These are phyloP conservation scores for Chloroceryle aenea DNA, from an alignment of 2,113 vertebrate species.

Conservation along the genomic window DNA sequence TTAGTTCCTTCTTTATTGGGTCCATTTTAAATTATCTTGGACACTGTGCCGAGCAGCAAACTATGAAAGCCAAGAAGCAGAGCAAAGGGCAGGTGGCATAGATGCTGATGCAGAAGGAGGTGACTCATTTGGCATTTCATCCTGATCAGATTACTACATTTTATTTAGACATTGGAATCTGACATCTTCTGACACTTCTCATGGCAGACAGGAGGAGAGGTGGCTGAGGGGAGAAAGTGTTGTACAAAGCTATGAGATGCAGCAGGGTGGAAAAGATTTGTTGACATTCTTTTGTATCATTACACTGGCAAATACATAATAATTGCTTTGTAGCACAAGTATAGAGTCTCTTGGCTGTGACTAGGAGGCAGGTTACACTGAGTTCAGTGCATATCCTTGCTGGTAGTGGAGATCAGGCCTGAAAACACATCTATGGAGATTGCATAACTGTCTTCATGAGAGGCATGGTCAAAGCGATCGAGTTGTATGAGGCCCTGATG, in stretches of 20 bases:
- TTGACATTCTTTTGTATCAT: not conserved
- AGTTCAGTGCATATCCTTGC: not conserved
- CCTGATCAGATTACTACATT: conserved; percentile 61
- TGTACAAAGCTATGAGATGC: not conserved
- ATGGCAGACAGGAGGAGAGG: not conserved
- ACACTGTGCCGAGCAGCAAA: not conserved
- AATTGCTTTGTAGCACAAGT: not conserved
- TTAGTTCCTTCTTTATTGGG: conserved; percentile 20
- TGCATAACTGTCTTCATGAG: not conserved
- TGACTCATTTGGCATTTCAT: conserved; percentile 70
- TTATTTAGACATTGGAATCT: conserved; percentile 53
- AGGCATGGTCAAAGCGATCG: not conserved
- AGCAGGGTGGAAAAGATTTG: not conserved
- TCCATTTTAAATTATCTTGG: conserved; percentile 28
- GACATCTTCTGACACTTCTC: conserved; percentile 6
- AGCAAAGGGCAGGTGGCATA: conserved; percentile 56
- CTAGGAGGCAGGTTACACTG: not conserved
- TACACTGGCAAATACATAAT: not conserved
- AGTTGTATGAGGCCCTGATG: not conserved
- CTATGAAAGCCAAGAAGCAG: conserved; percentile 24
- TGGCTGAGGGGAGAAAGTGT: not conserved
- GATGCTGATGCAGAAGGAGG: conserved; percentile 34
- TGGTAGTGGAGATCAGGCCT: not conserved
- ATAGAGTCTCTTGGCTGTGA: not conserved
- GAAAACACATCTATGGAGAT: not conserved